phyloP scores from a whole-genome alignment of 2,888 invertebrate species.

The Tridacna gigas region DNA sequence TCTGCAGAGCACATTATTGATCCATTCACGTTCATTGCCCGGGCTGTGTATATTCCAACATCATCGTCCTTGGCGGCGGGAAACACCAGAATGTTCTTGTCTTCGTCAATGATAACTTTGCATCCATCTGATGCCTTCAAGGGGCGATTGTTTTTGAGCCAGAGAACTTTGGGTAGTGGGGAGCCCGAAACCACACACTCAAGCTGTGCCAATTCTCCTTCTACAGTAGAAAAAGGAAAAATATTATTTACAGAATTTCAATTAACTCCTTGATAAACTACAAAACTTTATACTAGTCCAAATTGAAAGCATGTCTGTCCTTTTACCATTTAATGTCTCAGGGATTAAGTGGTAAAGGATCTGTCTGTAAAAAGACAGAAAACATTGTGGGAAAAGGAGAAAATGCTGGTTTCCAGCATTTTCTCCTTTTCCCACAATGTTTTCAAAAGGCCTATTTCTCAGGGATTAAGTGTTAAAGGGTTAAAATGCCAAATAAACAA shows the following conservation, averaged over 20 bases:
- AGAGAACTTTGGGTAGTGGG: conserved; percentile 79
- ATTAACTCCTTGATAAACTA: no score
- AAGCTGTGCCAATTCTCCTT: conserved; percentile 69
- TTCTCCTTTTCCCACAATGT: no score
- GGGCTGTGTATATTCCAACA: conserved; percentile 87
- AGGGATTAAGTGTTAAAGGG: no score
- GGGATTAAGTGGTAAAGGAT: no score
- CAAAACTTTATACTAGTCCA: no score
- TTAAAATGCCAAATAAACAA: no score
- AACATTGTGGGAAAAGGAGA: no score
- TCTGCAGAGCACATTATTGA: conserved; percentile 91
- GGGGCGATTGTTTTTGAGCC: conserved; percentile 77
- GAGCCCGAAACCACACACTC: conserved; percentile 78
- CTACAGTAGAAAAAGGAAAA: conserved; percentile 44
- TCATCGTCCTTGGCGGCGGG: conserved; percentile 96
- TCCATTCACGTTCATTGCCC: conserved; percentile 85
- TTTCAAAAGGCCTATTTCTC: not conserved
- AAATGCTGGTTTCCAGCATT: no score
- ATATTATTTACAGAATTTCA: no score
- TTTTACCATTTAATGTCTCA: no score
- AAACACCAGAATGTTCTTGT: conserved; percentile 90
- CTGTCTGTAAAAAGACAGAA: no score
- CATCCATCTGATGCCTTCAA: conserved; percentile 74
- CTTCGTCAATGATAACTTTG: conserved; percentile 74
- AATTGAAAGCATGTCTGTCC: no score